Conservation (phyloP, 1,140 invertebrate species). For the Octopus sinensis region DNA sequence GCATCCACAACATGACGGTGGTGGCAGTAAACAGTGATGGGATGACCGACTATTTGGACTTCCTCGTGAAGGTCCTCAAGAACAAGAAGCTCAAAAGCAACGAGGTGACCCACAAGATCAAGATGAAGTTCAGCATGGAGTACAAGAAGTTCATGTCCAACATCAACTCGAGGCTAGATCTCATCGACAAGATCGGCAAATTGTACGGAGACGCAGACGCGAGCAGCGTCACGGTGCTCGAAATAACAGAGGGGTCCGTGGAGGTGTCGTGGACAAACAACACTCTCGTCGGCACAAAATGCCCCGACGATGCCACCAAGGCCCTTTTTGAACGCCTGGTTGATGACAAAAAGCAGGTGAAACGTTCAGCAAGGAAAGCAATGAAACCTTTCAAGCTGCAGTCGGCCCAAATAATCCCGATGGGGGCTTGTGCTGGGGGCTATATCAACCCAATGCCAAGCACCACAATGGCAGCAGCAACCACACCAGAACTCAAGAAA, state of each 20-base stretch:
- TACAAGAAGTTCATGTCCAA: constrained; percentile 72
- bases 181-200: constrained; percentile 73
- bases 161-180: constrained; percentile 64
- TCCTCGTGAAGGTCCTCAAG: background rate
- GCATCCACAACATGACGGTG: constrained; percentile 33
- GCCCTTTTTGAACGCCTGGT: constrained; percentile 66
- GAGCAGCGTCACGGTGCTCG: constrained; percentile 69
- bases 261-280: constrained; percentile 77
- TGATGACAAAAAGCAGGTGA: constrained; percentile 58
- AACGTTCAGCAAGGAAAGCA: constrained; percentile 66
- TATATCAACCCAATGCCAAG: constrained; percentile 28
- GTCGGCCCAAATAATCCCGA: constrained; percentile 69
- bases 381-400: constrained; percentile 70
- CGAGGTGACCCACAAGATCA: constrained; percentile 65
- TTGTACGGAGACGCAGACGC: constrained; percentile 75
- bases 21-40: constrained; percentile 28
- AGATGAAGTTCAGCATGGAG: constrained; percentile 72
- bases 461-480: background rate
- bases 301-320: constrained; percentile 74
- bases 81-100: background rate
- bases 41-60: background rate
- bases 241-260: constrained; percentile 61
- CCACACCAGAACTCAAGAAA: background rate
- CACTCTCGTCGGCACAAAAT: constrained; percentile 69
- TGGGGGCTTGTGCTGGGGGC: constrained; percentile 67